These are phyloP conservation scores for Villa cingulata DNA, from an alignment of 2,888 invertebrate genomes.

Conservation along the genomic window DNA sequence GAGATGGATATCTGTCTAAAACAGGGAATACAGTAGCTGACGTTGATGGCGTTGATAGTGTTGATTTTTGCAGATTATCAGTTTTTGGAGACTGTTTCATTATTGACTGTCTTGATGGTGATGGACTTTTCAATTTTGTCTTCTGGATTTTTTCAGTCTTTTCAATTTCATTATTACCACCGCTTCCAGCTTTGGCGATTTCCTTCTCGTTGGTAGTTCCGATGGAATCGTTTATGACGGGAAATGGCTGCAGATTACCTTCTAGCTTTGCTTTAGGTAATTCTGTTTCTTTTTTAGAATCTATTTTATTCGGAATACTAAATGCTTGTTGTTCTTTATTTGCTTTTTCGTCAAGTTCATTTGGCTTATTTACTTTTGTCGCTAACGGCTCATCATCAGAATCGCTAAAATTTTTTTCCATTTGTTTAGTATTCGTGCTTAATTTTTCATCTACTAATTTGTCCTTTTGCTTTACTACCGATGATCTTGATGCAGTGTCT, in stretches of 20 bases:
- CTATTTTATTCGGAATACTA: background rate
- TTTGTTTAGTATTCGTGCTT: conserved; percentile 12
- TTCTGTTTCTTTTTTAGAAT: conserved; percentile 8
- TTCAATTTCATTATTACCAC: background rate
- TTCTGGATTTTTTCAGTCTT: background rate
- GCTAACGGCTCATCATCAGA: conserved; percentile 54
- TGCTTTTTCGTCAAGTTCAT: conserved; percentile 11
- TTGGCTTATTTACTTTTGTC: conserved; percentile 35
- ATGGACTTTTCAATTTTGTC: background rate
- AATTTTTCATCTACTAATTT: conserved; percentile 1
- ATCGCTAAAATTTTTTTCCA: conserved; percentile 43
- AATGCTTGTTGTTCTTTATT: conserved; percentile 19
- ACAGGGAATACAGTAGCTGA: conserved; percentile 32
- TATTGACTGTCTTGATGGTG: background rate
- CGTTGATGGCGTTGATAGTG: conserved; percentile 13
- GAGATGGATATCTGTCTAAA: conserved; percentile 34
- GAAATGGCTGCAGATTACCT: background rate
- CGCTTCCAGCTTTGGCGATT: background rate
- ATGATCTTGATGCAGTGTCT: background rate
- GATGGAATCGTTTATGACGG: background rate
- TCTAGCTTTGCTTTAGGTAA: background rate
- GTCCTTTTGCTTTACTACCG: background rate
- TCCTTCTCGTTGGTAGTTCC: background rate
- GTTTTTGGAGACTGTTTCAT: background rate
- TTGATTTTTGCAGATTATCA: background rate